phyloP scores from a whole-genome alignment of 2,888 invertebrate genomes.

The Gastracanthus pulcherrimus region DNA sequence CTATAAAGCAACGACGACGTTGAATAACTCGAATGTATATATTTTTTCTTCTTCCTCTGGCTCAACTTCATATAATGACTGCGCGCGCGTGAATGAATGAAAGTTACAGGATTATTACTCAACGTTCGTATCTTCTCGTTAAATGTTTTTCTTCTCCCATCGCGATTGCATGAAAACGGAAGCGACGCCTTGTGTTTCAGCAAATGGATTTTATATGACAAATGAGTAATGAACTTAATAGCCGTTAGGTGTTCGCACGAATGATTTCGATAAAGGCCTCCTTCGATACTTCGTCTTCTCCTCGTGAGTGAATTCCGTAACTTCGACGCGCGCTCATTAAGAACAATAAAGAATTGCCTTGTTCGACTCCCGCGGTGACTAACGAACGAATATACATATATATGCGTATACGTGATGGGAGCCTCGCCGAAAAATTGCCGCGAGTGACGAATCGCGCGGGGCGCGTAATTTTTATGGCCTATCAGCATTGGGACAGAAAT shows the following conservation, averaged over 20 bases:
- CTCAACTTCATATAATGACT: background rate
- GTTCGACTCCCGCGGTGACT: constrained; percentile 11
- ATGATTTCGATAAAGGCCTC: constrained; percentile 4
- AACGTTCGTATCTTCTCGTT: background rate
- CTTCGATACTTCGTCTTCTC: background rate
- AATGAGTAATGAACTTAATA: constrained; percentile 40
- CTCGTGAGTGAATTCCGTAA: background rate
- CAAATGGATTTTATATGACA: constrained; percentile 28
- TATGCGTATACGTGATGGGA: background rate
- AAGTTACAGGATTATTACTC: constrained; percentile 22
- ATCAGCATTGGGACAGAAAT: background rate
- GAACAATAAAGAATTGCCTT: constrained; percentile 27
- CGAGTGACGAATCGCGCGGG: background rate
- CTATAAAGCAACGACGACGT: background rate
- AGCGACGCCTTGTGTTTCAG: background rate
- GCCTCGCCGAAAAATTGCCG: constrained; percentile 17
- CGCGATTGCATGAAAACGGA: background rate
- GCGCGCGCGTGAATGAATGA: background rate
- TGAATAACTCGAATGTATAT: constrained; percentile 7
- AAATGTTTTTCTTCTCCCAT: background rate
- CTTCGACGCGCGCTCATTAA: constrained; percentile 5
- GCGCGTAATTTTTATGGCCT: constrained; percentile 14
- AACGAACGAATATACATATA: background rate
- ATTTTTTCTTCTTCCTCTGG: background rate
- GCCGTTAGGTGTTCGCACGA: background rate